phyloP scores from a whole-genome alignment of 2,113 vertebrate genomes.

The Bettongia penicillata region DNA sequence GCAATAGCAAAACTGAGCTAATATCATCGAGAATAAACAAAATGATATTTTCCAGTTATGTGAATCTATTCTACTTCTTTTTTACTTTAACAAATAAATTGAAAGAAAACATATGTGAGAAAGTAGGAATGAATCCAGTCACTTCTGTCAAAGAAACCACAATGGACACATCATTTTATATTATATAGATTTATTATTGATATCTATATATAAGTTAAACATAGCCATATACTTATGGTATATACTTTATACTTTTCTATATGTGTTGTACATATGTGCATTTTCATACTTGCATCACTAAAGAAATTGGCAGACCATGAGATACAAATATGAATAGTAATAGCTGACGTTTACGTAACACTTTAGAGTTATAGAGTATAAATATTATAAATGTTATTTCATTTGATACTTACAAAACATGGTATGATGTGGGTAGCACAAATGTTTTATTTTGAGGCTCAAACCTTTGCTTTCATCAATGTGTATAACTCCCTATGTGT shows the following conservation, averaged over 20 bases:
- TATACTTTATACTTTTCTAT: background rate
- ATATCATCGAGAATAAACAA: constrained; percentile 20
- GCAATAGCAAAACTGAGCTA: background rate
- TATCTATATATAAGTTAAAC: background rate
- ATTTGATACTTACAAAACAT: background rate
- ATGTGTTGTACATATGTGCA: background rate
- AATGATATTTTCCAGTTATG: constrained; percentile 41
- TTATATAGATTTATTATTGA: background rate
- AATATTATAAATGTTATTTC: background rate
- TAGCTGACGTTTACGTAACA: background rate
- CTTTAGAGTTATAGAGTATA: background rate
- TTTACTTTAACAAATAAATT: constrained; percentile 54
- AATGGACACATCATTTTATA: background rate
- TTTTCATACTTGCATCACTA: background rate
- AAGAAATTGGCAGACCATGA: background rate
- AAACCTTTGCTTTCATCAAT: background rate
- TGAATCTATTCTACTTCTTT: constrained; percentile 46
- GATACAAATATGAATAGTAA: background rate
- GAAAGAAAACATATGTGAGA: constrained; percentile 30
- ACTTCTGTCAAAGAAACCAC: constrained; percentile 36
- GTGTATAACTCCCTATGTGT: background rate
- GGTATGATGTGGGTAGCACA: background rate
- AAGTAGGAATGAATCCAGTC: background rate
- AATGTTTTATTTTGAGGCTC: background rate
- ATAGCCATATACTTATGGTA: background rate